These are phyloP conservation scores for Hymenopus coronatus DNA, from an alignment of 2,888 invertebrate genomes.

Conservation along the genomic window DNA sequence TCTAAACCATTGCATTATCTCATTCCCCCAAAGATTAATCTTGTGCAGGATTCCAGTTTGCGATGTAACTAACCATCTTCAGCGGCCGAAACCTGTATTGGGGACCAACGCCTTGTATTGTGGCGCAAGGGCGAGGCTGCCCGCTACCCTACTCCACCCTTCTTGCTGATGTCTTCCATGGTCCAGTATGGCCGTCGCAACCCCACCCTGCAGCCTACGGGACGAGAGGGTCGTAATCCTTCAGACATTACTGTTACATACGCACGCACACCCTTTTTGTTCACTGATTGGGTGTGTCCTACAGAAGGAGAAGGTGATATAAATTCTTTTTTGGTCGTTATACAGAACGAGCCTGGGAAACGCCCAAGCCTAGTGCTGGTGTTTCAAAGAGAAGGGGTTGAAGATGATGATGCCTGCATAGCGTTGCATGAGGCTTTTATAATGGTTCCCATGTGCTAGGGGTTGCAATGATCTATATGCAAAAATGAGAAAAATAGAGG, in stretches of 20 bases:
- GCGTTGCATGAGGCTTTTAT: neutral
- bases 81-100: neutral
- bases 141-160: neutral
- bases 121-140: neutral
- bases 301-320: neutral
- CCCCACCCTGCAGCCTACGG: neutral
- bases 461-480: neutral
- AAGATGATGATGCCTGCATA: neutral
- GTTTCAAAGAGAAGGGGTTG: neutral
- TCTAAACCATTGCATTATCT: neutral
- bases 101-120: slow-evolving; percentile 6
- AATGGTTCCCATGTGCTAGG: neutral
- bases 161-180: neutral
- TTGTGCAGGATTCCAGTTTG: neutral
- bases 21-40: neutral
- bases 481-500: neutral
- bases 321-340: neutral
- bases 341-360: neutral
- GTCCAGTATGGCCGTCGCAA: slow-evolving; percentile 1
- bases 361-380: neutral
- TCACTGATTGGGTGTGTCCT: slow-evolving; percentile 4
- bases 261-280: neutral
- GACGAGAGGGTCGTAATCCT: slow-evolving; percentile 12
- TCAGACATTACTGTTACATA: neutral
- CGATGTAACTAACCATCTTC: neutral